These are phyloP conservation scores for Cyanoramphus novaezelandiae DNA, from an alignment of 2,113 vertebrate species.

Conservation along the genomic window DNA sequence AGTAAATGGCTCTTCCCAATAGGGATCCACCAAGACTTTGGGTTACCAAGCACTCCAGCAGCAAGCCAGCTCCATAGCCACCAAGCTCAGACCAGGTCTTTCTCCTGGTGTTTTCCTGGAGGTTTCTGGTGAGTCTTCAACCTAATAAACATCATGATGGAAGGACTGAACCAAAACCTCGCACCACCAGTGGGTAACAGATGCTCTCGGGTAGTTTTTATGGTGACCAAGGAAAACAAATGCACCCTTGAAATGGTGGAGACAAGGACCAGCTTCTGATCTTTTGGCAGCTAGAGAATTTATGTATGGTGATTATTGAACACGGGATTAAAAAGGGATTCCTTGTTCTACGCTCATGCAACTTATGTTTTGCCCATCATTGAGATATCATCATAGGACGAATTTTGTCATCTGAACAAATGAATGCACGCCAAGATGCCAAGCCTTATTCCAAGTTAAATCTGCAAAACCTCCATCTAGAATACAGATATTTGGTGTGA, in stretches of 20 bases:
- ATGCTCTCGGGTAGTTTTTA: background rate
- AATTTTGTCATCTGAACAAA: background rate
- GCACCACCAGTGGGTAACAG: background rate
- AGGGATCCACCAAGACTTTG: background rate
- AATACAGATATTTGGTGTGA: background rate
- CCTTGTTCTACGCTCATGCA: background rate
- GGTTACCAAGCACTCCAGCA: background rate
- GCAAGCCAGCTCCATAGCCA: background rate
- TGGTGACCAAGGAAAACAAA: background rate
- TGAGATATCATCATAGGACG: background rate
- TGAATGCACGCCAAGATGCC: background rate
- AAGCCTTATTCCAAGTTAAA: background rate
- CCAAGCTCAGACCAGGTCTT: background rate
- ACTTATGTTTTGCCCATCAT: background rate
- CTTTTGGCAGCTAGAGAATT: background rate
- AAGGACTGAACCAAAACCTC: background rate
- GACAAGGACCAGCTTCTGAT: background rate
- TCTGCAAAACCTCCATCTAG: background rate
- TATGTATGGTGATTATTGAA: background rate
- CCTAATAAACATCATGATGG: background rate
- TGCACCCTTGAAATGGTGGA: background rate
- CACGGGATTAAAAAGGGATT: background rate
- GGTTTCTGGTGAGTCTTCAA: background rate
- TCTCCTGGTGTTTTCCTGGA: background rate
- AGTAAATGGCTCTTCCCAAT: background rate